phyloP scores from a whole-genome alignment of 2,113 vertebrate genomes.

The Gopherus flavomarginatus region DNA sequence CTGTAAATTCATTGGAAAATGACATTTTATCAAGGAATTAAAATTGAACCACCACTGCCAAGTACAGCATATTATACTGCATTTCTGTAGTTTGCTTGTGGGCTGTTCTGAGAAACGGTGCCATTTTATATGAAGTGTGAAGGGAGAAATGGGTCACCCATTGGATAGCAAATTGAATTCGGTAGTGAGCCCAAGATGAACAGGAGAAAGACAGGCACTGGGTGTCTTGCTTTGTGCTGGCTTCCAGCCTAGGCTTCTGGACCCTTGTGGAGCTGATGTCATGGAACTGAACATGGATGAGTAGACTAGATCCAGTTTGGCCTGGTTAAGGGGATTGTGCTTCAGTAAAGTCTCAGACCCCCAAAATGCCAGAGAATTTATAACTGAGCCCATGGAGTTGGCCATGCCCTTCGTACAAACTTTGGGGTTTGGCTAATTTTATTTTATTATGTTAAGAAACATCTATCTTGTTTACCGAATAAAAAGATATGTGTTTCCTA shows the following conservation, averaged over 20 bases:
- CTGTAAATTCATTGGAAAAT: not conserved
- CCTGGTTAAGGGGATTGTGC: constrained; percentile 45
- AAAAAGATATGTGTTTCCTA: not conserved
- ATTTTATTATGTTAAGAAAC: not conserved
- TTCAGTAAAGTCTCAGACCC: constrained; percentile 74
- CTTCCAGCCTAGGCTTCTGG: constrained; percentile 31
- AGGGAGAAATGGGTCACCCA: constrained; percentile 1
- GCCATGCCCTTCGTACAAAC: not conserved
- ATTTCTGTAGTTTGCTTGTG: not conserved
- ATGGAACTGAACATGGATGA: not conserved
- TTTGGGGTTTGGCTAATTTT: not conserved
- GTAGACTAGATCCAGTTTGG: not conserved
- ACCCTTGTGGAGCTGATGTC: not conserved
- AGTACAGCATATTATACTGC: rapidly evolving
- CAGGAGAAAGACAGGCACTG: too few species aligned
- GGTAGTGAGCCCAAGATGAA: not conserved
- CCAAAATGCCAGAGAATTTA: constrained; percentile 71
- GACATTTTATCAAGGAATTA: not conserved
- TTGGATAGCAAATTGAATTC: not conserved
- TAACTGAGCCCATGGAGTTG: constrained; percentile 3
- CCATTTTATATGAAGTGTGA: not conserved
- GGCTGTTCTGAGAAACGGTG: constrained; percentile 9
- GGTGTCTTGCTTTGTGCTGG: not conserved
- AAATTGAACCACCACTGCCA: not conserved
- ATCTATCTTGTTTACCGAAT: rapidly evolving